These are phyloP conservation scores for Ardeotis arabs DNA, from an alignment of 2,113 vertebrate species.

Conservation along the genomic window DNA sequence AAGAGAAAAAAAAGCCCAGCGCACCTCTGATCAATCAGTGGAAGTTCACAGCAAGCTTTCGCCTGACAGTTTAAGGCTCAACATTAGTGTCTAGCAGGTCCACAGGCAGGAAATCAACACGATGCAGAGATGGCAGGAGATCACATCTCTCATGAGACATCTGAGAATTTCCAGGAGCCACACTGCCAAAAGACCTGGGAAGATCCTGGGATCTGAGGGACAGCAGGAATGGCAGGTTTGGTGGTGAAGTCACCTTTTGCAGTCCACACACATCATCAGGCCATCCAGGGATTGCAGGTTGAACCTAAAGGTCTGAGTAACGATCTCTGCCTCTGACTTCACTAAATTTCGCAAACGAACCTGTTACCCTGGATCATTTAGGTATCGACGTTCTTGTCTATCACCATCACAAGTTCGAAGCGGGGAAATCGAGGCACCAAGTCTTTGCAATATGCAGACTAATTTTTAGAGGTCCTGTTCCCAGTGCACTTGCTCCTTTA, in stretches of 20 bases:
- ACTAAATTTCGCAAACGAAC: not conserved
- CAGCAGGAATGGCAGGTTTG: not conserved
- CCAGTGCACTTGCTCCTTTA: rapidly evolving
- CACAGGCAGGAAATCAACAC: not conserved
- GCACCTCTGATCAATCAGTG: not conserved
- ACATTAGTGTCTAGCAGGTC: not conserved
- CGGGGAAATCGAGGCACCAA: not conserved
- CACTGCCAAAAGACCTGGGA: not conserved
- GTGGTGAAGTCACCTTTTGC: not conserved
- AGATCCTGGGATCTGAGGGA: not conserved
- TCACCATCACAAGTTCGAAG: not conserved
- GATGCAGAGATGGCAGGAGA: not conserved
- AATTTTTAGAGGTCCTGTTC: not conserved
- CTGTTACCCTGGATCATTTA: not conserved
- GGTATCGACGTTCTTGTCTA: too few relatives aligned
- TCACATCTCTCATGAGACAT: not conserved
- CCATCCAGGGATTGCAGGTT: not conserved
- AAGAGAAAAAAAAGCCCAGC: not conserved
- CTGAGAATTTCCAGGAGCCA: not conserved
- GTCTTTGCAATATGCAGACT: not conserved
- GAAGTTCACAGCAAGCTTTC: not conserved
- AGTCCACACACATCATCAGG: not conserved
- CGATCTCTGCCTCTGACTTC: not conserved
- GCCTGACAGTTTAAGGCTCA: not conserved
- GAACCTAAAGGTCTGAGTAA: not conserved